Evolutionary conservation across 2,113 vertebrate species (phyloP), one percentile per base, ranked within the genome.

Genomic region (Vidua chalybeata): DNA sequence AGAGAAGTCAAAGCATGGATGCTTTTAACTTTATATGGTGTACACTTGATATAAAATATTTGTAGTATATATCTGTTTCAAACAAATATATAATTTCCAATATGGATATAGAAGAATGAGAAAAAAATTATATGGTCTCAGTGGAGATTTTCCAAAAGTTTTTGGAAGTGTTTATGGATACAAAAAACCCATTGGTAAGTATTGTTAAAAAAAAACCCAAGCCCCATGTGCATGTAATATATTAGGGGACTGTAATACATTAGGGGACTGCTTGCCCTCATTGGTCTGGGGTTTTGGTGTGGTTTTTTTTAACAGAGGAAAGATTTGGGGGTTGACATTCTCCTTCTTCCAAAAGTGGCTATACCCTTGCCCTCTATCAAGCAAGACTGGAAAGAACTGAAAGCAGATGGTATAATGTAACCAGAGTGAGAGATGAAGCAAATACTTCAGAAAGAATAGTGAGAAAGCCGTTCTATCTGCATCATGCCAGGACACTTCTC

Each of bases 1-100:
- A 79, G 56, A 88, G 27, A 88, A 96, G 80, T 92, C 78, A 94
- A 64, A 96, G 56, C 35, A 77, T 55, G 83, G 30, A 24, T 64
- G 55, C 31, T 87, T 92, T 13, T 48, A 64, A 46, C 14, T 81
- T 71, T 30, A 31, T 58, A 15, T n/a, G 31, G 7, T 14, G 22
- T 31, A 37, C 1, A 14, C 2, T 48, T 51, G 0, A 28, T 52
- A 46, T 37, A 51, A 84, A 91, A 89, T 35, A 20, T 30, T 4
- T 49, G 6, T 15, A 46, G 13, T 30, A n/a, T 28, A 18, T 48
- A 78, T 76, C 26, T 67, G 5, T 43, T 43, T 58, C 4, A 90
- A 69, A 45, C 28, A 20, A 52, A 61, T 48, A 20, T 19, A 17
- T 16, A 21, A 24, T 69, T 85, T 79, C 21, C 20, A 43, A 43